Percentiles rank a stretch among this genome's conserved stretches.
Evolutionary conservation across 53 echinoderm and acorn worm genomes (phyloP).

Genomic region (Zoroaster sp.): DNA sequence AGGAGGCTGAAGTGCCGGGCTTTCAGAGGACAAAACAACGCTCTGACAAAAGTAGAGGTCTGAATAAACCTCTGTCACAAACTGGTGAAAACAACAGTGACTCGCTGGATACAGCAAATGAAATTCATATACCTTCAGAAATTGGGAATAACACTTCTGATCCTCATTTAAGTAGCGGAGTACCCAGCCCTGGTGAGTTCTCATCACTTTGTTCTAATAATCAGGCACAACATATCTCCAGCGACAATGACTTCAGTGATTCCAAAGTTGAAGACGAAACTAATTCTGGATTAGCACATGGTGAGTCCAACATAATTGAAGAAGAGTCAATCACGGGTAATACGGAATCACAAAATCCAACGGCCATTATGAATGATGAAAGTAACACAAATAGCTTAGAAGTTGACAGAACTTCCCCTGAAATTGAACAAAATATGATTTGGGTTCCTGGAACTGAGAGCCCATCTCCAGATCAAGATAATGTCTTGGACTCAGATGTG

Average conservation of each 20-base stretch:
- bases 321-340: neutral
- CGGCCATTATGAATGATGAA: neutral
- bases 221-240: neutral
- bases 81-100: neutral
- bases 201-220: too few relatives aligned
- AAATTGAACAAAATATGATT: neutral
- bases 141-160: neutral
- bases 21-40: neutral
- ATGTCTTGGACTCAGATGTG: neutral
- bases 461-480: neutral
- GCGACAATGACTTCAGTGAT: neutral
- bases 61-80: neutral
- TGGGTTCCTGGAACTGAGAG: neutral
- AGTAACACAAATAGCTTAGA: neutral
- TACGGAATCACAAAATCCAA: too few relatives aligned
- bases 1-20: conserved; percentile 58
- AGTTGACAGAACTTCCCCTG: neutral
- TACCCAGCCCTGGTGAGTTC: neutral
- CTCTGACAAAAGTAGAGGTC: neutral
- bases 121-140: neutral
- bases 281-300: neutral
- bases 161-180: neutral
- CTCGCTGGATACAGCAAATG: neutral
- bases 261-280: neutral
- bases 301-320: neutral